Base-by-base conservation (phyloP, 2,888 invertebrate species). In the Drosophila prostipennis region DNA sequence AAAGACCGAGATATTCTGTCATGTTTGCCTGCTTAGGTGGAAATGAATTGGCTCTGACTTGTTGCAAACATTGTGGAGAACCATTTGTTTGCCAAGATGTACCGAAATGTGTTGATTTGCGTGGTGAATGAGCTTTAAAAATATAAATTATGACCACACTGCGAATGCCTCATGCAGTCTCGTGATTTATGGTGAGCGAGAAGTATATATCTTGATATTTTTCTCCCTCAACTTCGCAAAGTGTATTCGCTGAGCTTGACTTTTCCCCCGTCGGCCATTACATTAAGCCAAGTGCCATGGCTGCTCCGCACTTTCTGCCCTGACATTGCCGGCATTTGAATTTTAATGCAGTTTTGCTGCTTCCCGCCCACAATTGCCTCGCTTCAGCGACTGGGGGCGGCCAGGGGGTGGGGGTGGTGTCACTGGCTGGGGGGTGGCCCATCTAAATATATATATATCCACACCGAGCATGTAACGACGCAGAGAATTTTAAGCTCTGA, bases 251-350 rank as follows among this genome's bases (percentile, higher is more conserved):
- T 36, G 42, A 49, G 45, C 63, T 49, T 40, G 42, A 63, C 58
- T 63, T 49, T 63, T 59, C 32, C 43, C 40, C 34, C n/a, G 29
- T 6, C 16, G 56, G 11, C 39, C 56, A 48, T 48, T 56, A 34
- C 48, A 36, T 7, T 49, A 51, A 45, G 48, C 36, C 36, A 49
- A 63, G 42, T 49, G 63, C 51, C 55, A 32, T 34, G 51, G 54
- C 43, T 52, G 34, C 42, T 13, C 46, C 19, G 23, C 36, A 23
- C 29, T 43, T 36, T 52, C 54, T 23, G 40, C 76, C 77, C 76
- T 84, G 88, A 87, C 89, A 85, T 86, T 87, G 89, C 73, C 78
- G 79, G 78, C 82, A 78, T 76, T 76, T 78, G 71, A 72, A 80
- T 78, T 65, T 59, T 56, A 74, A 74, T 78, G 85, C 80, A 83